Conservation (phyloP, 1,140 invertebrate species). For the Caenorhabditis latens region DNA sequence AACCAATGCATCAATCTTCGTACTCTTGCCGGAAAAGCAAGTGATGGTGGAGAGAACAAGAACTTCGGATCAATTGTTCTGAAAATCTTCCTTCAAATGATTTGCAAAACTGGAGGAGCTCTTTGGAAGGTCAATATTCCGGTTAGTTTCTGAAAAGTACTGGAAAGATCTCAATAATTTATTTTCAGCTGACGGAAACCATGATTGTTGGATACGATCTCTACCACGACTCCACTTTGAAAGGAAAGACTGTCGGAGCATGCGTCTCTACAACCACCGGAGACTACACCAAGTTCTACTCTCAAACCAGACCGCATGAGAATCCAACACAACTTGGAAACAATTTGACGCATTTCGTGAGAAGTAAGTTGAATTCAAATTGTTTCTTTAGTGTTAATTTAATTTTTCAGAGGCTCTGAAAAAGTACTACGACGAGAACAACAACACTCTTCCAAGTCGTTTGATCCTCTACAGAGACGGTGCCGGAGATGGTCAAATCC, state of each 20-base stretch:
- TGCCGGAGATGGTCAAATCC: conserved; percentile 63
- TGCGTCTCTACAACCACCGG: conserved; percentile 63
- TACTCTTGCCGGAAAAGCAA: conserved; percentile 54
- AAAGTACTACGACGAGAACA: conserved; percentile 56
- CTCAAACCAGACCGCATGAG: conserved; percentile 60
- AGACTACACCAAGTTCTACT: conserved; percentile 61
- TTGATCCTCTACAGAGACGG: conserved; percentile 64
- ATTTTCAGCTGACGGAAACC: conserved; percentile 30
- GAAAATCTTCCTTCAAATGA: conserved; percentile 63
- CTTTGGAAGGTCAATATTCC: conserved; percentile 60
- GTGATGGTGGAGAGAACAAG: conserved; percentile 60
- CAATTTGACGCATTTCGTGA: conserved; percentile 58
- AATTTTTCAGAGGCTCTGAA: conserved; percentile 62
- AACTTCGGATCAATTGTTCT: conserved; percentile 62
- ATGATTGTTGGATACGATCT: conserved; percentile 65
- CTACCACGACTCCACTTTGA: conserved; percentile 62
- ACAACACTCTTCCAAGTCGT: conserved; percentile 13
- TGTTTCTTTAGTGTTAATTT: too few species aligned
- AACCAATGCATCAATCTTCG: conserved; percentile 48
- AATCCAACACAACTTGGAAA: conserved; percentile 61
- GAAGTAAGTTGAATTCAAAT: too few species aligned
- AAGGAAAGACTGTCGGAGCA: conserved; percentile 63
- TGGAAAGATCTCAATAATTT: background rate
- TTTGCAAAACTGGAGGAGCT: conserved; percentile 65
- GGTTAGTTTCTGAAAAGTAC: background rate